Percentiles rank a stretch among this genome's conserved stretches.
phyloP scores from a whole-genome alignment of 2,113 vertebrate species.

The Microcebus lehilahytsara region DNA sequence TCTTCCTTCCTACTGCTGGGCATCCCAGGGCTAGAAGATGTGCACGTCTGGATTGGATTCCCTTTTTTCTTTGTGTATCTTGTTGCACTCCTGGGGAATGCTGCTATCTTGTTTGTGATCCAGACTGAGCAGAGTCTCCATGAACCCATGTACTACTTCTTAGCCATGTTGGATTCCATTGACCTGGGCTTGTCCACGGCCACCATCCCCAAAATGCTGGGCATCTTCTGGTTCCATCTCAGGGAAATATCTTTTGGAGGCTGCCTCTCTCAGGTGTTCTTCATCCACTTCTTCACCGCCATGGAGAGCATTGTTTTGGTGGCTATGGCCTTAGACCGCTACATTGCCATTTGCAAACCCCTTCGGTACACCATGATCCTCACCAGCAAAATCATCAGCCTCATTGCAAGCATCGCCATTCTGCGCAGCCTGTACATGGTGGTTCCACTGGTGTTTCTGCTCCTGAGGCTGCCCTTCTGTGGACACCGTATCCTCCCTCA shows the following conservation, averaged over 20 bases:
- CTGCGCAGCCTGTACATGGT: constrained; percentile 68
- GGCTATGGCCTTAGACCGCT: constrained; percentile 81
- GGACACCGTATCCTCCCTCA: constrained; percentile 5
- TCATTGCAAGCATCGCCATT: constrained; percentile 37
- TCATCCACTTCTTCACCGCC: constrained; percentile 79
- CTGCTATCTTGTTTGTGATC: constrained; percentile 59
- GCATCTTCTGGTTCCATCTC: constrained; percentile 76
- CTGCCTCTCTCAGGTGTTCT: constrained; percentile 82
- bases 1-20: constrained; percentile 62
- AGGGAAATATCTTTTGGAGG: background rate
- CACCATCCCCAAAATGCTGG: constrained; percentile 74
- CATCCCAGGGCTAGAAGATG: constrained; percentile 33
- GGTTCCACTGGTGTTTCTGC: constrained; percentile 58
- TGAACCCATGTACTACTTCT: constrained; percentile 71
- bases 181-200: constrained; percentile 72
- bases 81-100: constrained; percentile 51
- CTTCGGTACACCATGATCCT: constrained; percentile 74
- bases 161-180: constrained; percentile 77
- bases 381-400: background rate
- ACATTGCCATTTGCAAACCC: constrained; percentile 80
- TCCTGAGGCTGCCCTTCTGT: constrained; percentile 59
- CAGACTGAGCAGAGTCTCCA: constrained; percentile 22
- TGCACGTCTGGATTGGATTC: constrained; percentile 57
- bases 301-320: constrained; percentile 58
- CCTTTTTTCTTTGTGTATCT: constrained; percentile 54